Base-by-base conservation (phyloP, 37 sponge, comb jelly and placozoan genomes). In the Ephydatia muelleri region DNA sequence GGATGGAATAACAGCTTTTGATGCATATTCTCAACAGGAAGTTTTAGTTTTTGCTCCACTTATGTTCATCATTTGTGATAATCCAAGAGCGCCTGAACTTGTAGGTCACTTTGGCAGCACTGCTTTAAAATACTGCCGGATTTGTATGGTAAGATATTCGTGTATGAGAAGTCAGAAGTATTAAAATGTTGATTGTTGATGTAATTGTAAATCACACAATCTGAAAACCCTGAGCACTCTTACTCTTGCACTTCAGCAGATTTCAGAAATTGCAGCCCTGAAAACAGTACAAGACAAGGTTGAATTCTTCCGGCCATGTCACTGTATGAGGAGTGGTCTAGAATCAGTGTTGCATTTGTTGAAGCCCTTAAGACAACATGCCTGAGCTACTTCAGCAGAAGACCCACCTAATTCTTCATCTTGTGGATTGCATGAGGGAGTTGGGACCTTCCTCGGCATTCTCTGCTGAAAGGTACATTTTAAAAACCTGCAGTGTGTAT, bases 391-490 rank as follows among this genome's bases (percentile, higher is more conserved):
- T 77, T 32, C 28, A 74, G 26, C 64, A 40, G 21, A 43, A 88
- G 49, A 40, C 79, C 31, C 89, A 88, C 67, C 82, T 88, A 0
- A 49, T 88, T 0, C 79, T 88, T 12, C 89, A 88, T 64, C 33
- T 88, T 11, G 77, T 35, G 12, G 84, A 88, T 0, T 34, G 48
- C 47, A 83, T 88, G 49, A 68, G 34, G n/a, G 89, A 88, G 28
- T 83, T 83, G 78, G 89, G 89, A 3, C 89, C 89, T 21, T 4
- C 84, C 28, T 38, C 39, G 36, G 76, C 36, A 23, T 88, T 76
- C 72, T 83, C 71, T 38, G 79, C 89, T 33, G 84, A 88, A 69
- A 88, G 89, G 89, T 88, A 65, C 5, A 11, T 13, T 33, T 57
- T 27, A 27, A 77, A 3, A 3, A 2, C 2, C 19, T 47, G 3